These are phyloP conservation scores for Xestia rhomboidea DNA, from an alignment of 2,888 invertebrate species.

Conservation along the genomic window DNA sequence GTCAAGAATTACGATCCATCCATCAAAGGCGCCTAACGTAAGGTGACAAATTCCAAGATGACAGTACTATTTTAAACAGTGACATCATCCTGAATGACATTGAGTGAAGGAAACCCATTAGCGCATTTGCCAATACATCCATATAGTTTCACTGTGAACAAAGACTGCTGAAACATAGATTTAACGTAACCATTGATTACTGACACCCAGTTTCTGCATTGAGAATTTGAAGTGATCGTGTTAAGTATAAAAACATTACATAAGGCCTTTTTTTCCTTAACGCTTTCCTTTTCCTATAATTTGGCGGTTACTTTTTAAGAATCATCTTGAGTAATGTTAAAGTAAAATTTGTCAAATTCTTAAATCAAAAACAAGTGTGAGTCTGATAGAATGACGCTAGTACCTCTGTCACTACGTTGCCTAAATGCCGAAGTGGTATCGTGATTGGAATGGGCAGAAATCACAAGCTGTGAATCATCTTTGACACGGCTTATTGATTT, in stretches of 20 bases:
- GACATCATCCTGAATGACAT: slow-evolving; percentile 21
- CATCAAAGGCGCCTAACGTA: slow-evolving; percentile 14
- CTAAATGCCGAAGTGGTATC: slow-evolving; percentile 21
- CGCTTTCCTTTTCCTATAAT: not conserved
- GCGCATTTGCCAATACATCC: slow-evolving; percentile 26
- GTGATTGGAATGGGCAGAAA: not conserved
- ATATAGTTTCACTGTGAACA: not conserved
- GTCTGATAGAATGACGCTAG: slow-evolving; percentile 3
- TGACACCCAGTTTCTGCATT: not conserved
- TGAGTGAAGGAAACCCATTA: slow-evolving; percentile 27
- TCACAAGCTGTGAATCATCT: slow-evolving; percentile 38
- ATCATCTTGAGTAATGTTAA: not conserved
- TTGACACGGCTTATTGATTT: slow-evolving; percentile 34
- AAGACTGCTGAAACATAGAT: slow-evolving; percentile 5
- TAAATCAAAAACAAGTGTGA: not conserved
- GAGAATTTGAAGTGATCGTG: not conserved
- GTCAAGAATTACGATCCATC: not conserved
- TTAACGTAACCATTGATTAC: not conserved
- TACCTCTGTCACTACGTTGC: not conserved
- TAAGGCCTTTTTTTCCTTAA: not conserved
- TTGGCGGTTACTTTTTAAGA: not conserved
- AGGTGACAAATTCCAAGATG: slow-evolving; percentile 27
- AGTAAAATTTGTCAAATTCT: not conserved
- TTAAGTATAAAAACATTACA: not conserved
- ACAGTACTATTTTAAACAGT: slow-evolving; percentile 22